A percentile compares a stretch with the other conserved stretches of the same genome.
These are phyloP conservation scores for Myodes glareolus DNA, from an alignment of 2,113 vertebrate species.

Conservation along the genomic window DNA sequence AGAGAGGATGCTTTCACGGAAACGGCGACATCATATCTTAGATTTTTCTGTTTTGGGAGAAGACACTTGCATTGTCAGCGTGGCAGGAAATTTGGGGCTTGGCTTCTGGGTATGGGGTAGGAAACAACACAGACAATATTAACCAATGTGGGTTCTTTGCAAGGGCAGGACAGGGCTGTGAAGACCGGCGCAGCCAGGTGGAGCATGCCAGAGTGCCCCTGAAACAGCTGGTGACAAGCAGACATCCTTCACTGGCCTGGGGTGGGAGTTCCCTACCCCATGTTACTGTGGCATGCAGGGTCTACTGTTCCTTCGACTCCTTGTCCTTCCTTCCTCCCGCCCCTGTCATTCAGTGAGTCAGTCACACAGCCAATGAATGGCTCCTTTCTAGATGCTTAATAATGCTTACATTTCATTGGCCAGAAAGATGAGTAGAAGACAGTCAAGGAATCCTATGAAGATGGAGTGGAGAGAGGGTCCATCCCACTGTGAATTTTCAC, in stretches of 20 bases:
- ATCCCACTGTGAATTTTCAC: not conserved
- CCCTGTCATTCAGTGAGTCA: no score
- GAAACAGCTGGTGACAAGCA: not conserved
- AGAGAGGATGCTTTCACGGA: conserved; percentile 59
- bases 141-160: not conserved
- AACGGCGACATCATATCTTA: conserved; percentile 62
- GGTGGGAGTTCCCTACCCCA: rapidly evolving
- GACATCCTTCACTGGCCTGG: not conserved
- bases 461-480: not conserved
- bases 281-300: not conserved
- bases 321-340: not conserved
- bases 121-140: not conserved
- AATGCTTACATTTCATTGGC: not conserved
- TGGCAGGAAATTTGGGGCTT: conserved; percentile 17
- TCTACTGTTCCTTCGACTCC: not conserved
- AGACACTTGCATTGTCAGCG: conserved; percentile 32
- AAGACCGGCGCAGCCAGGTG: not conserved
- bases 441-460: not conserved
- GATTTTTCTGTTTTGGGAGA: not conserved
- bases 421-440: not conserved
- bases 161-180: not conserved
- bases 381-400: not conserved
- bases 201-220: not conserved
- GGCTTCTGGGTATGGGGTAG: not conserved
- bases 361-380: not conserved